Base-by-base conservation (phyloP, 35 echinoderm and acorn worm species). In the Antedon bifida region DNA sequence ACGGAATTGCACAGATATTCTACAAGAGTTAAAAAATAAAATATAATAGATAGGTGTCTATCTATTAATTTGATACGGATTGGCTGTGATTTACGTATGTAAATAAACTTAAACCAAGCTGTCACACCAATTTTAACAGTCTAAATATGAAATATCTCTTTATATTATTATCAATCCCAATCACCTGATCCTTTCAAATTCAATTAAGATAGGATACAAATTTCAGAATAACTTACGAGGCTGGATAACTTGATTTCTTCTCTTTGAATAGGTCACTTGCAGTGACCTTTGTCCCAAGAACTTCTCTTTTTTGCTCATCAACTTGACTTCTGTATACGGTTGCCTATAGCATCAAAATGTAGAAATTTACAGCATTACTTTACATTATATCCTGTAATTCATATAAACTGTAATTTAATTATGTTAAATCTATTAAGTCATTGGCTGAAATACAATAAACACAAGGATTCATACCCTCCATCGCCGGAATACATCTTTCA, bases 181-280 rank as follows among this genome's bases (percentile, higher is more conserved):
- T n/a, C n/a, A n/a, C n/a, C n/a, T n/a, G n/a, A n/a, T n/a, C n/a
- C n/a, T n/a, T n/a, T n/a, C n/a, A n/a, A n/a, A n/a, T n/a, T n/a
- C n/a, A n/a, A n/a, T n/a, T n/a, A n/a, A n/a, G n/a, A n/a, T n/a
- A n/a, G n/a, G n/a, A n/a, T n/a, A n/a, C n/a, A n/a, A n/a, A n/a
- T n/a, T n/a, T n/a, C n/a, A n/a, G n/a, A 64, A 1, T 64, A 26
- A 32, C 83, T 36, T 77, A 96, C 93, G 90, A 92, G 16, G 86
- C 85, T 45, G 90, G 88, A 74, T 97, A 97, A 42, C 87, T 85
- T 28, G 86, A 86, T 83, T 97, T 97, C 88, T 97, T 97, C 30
- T 97, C 94, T 36, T 97, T 96, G 87, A 96, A 92, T 32, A 92
- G 90, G 81, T 90, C 86, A 74, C 94, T 97, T 30, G 94, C 87